Evolutionary conservation across 2,797 vertebrate species (phyloP), one percentile per base, ranked within the genome.

Genomic region (Antennarius maculatus): DNA sequence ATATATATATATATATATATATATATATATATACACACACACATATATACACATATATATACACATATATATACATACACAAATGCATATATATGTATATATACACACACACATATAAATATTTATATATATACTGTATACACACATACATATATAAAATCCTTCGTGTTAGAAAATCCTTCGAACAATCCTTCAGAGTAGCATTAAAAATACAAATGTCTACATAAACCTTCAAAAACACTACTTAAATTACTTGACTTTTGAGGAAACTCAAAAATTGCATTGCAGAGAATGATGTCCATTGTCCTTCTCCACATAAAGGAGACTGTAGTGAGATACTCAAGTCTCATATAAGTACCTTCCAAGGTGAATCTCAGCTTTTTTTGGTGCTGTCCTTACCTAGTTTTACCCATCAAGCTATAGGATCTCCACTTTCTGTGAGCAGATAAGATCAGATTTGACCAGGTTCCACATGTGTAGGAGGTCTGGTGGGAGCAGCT

Each of bases 381-480:
- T 23, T 23, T 14, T 45, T 3, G 43, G 37, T 18, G 47, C 61
- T 28, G 61, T 67, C 68, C 34, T 28, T 41, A 42, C 56, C 53
- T 2, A 14, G 50, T 12, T 57, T 59, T 66, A 23, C 57, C 54
- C 31, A 1, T 39, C 7, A 15, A 59, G 59, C 95, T 95, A 97
- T 91, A 96, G 94, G 57, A 96, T 60, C 10, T 94, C 83, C 5
- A 93, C 80, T 77, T 94, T 97, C 71, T 94, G 93, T 0, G 96
- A 92, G 67, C 97, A 99, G 1, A 95, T 92, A 64, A 98, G 92
- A 54, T 97, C 94, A 69, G 94, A 89, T 54, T 96, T 95, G 31
- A 99, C 94, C 82, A 98, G 91, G 63, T 92, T 86, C 97, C 97
- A 99, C 97, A 99, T 99, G 66, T 78, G 81, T 69, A 94, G 79